Conservation (phyloP, 1,140 invertebrate genomes). For the Phenacoccus solenopsis region DNA sequence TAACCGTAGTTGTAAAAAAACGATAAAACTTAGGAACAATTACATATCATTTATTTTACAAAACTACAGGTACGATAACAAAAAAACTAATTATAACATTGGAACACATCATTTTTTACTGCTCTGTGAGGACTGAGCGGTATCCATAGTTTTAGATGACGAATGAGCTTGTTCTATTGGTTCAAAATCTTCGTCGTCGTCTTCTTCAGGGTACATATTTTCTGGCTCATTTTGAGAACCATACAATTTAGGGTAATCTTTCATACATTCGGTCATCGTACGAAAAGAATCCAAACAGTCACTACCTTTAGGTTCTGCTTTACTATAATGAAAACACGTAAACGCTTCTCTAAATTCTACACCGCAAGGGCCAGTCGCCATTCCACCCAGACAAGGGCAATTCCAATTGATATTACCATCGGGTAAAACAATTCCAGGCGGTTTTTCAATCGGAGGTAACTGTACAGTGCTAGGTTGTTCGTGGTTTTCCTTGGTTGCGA, state of each 20-base stretch:
- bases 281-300: slow-evolving; percentile 85
- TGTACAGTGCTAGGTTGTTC: slow-evolving; percentile 53
- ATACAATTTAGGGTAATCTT: slow-evolving; percentile 75
- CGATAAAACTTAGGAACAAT: too few relatives aligned
- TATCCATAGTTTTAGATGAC: neutral
- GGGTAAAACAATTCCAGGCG: slow-evolving; percentile 64
- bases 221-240: slow-evolving; percentile 40
- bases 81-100: too few relatives aligned
- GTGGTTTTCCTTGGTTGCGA: slow-evolving; percentile 69
- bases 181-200: slow-evolving; percentile 26
- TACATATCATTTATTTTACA: too few relatives aligned
- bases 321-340: slow-evolving; percentile 83
- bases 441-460: slow-evolving; percentile 55
- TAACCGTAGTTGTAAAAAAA: too few relatives aligned
- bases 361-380: slow-evolving; percentile 90
- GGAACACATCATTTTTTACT: too few relatives aligned
- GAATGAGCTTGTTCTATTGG: slow-evolving; percentile 17
- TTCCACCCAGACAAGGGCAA: slow-evolving; percentile 89
- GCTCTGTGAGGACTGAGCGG: too few relatives aligned
- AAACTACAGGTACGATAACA: too few relatives aligned
- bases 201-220: slow-evolving; percentile 40
- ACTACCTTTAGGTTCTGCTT: slow-evolving; percentile 42
- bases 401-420: slow-evolving; percentile 94
- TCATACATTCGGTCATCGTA: slow-evolving; percentile 87
- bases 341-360: slow-evolving; percentile 85